A percentile compares a stretch with the other conserved stretches of the same genome.
Conservation (phyloP, 92 coral and sea anemone genomes). For the Bergia puertoricense region DNA sequence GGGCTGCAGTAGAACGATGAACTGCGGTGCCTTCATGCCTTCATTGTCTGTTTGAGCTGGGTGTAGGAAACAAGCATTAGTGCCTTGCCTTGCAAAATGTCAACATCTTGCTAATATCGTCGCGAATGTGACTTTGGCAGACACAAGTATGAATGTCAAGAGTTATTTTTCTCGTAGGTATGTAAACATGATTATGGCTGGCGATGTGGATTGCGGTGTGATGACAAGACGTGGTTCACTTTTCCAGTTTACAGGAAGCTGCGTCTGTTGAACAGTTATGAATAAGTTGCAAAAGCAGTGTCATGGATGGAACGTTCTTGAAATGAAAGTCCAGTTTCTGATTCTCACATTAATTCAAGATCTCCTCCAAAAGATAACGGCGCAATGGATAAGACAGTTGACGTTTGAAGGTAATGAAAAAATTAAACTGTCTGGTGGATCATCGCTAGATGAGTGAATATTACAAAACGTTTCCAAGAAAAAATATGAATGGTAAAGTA, state of each 20-base stretch:
- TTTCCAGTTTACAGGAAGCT: constrained; percentile 3
- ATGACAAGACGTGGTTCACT: constrained; percentile 11
- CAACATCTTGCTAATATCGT: constrained; percentile 2
- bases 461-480: neutral
- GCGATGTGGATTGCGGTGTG: neutral
- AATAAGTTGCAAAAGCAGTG: constrained; percentile 2
- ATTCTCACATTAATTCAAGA: neutral
- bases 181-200: neutral
- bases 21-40: constrained; percentile 68
- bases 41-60: constrained; percentile 42
- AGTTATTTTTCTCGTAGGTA: neutral
- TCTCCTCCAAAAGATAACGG: constrained; percentile 1
- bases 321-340: neutral
- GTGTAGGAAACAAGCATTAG: constrained; percentile 44
- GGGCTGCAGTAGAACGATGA: constrained; percentile 66
- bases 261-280: constrained; percentile 10
- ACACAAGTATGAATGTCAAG: constrained; percentile 20
- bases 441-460: neutral
- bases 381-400: neutral
- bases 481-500: neutral
- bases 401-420: neutral
- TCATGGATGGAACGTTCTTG: constrained; percentile 16
- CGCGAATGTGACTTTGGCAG: constrained; percentile 39
- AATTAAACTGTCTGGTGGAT: constrained; percentile 24
- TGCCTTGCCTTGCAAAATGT: constrained; percentile 20